These are phyloP conservation scores for Megamerina dolium DNA, from an alignment of 2,888 invertebrate species.

Conservation along the genomic window DNA sequence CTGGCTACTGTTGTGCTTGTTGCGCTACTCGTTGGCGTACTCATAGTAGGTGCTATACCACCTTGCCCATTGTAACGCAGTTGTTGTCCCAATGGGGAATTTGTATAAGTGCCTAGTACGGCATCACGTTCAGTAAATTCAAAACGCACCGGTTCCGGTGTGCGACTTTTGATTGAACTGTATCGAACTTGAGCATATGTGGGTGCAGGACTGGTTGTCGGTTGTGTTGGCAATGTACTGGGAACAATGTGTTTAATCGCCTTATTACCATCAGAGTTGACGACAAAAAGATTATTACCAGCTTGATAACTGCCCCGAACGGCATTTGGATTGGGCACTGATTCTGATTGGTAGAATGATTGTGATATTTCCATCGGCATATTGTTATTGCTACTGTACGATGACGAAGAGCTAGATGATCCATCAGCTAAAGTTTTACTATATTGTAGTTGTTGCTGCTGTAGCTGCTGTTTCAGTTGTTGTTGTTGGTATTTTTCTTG, in stretches of 20 bases:
- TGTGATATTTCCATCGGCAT: constrained; percentile 27
- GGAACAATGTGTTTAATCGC: constrained; percentile 36
- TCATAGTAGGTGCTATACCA: constrained; percentile 15
- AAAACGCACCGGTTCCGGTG: constrained; percentile 39
- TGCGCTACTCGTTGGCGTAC: constrained; percentile 6
- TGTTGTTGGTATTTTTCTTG: constrained; percentile 22
- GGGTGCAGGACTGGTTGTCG: constrained; percentile 8
- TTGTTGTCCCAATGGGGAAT: constrained; percentile 29
- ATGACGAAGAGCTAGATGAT: constrained; percentile 7
- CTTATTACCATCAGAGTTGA: constrained; percentile 42
- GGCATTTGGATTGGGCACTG: constrained; percentile 25
- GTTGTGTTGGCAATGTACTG: constrained; percentile 20
- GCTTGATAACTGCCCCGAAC: constrained; percentile 40
- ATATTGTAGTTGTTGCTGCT: constrained; percentile 18
- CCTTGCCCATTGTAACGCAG: constrained; percentile 17
- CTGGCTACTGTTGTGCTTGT: constrained; percentile 10
- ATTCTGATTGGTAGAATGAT: constrained; percentile 33
- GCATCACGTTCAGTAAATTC: constrained; percentile 47
- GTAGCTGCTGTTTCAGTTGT: constrained; percentile 24
- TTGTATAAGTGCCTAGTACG: constrained; percentile 37
- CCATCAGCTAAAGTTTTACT: neutral
- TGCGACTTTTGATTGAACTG: constrained; percentile 24
- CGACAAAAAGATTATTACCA: constrained; percentile 36
- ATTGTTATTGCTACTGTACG: constrained; percentile 23
- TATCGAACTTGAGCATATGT: constrained; percentile 25